A percentile compares a stretch with the other conserved stretches of the same genome.
These are phyloP conservation scores for Phenganax marumi DNA, from an alignment of 92 coral and sea anemone genomes.

Conservation along the genomic window DNA sequence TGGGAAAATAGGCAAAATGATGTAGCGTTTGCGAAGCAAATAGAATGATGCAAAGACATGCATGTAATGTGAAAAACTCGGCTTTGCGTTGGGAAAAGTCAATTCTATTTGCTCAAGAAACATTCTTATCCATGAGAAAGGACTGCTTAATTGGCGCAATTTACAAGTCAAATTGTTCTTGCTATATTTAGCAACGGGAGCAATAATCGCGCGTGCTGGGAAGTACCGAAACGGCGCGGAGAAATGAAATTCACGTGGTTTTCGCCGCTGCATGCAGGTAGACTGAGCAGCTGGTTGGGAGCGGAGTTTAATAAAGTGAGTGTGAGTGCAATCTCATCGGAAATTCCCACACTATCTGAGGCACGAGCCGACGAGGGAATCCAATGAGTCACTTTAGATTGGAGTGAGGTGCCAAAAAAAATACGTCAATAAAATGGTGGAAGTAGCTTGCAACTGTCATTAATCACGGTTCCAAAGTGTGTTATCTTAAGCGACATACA, in stretches of 20 bases:
- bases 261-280: too few relatives aligned
- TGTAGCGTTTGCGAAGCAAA: too few relatives aligned
- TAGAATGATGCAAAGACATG: too few relatives aligned
- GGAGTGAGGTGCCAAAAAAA: constrained; percentile 23
- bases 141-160: constrained; percentile 18
- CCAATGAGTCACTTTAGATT: not conserved
- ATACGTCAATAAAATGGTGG: constrained; percentile 14
- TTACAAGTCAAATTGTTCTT: constrained; percentile 20
- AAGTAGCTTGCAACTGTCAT: not conserved
- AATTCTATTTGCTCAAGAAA: constrained; percentile 34
- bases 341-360: constrained; percentile 31
- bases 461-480: constrained; percentile 1
- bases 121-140: constrained; percentile 13
- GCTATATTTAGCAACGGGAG: constrained; percentile 11
- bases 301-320: not conserved
- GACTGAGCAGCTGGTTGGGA: too few relatives aligned
- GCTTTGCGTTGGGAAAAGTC: constrained; percentile 16
- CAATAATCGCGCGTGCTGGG: constrained; percentile 18
- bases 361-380: constrained; percentile 30
- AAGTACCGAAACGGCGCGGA: constrained; percentile 25
- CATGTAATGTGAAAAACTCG: too few relatives aligned
- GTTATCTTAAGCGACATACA: constrained; percentile 32
- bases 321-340: constrained; percentile 3
- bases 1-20: not conserved
- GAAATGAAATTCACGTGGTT: constrained; percentile 14